These are phyloP conservation scores for Acanthosepion pharaonis DNA, from an alignment of 2,888 invertebrate species.

Conservation along the genomic window DNA sequence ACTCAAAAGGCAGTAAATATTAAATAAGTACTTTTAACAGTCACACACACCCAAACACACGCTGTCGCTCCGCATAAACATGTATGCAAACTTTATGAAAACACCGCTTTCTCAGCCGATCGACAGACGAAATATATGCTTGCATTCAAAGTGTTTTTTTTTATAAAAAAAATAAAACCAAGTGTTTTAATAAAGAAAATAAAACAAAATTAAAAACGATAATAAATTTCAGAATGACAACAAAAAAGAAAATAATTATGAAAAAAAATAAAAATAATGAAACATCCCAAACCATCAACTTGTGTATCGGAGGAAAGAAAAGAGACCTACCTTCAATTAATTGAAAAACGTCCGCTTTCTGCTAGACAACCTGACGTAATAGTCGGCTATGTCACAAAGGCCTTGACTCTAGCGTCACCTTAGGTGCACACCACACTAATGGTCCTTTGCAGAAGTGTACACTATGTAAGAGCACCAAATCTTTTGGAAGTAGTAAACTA, in stretches of 20 bases:
- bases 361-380: slow-evolving; percentile 20
- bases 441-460: background rate
- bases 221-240: background rate
- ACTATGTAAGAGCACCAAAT: background rate
- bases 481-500: background rate
- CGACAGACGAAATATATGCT: background rate
- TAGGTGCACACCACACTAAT: background rate
- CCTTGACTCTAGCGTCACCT: background rate
- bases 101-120: background rate
- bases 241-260: background rate
- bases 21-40: too few species aligned
- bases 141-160: background rate
- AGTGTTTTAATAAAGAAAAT: too few species aligned
- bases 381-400: background rate
- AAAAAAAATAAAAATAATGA: background rate
- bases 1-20: too few species aligned
- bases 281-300: background rate
- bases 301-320: background rate
- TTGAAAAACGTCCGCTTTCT: background rate
- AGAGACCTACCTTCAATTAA: slow-evolving; percentile 16
- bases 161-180: background rate
- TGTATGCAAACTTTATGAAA: too few species aligned
- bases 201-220: too few species aligned
- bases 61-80: too few species aligned
- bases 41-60: too few species aligned